Conservation (phyloP, 2,888 invertebrate genomes). For the Oscheius sp. region DNA sequence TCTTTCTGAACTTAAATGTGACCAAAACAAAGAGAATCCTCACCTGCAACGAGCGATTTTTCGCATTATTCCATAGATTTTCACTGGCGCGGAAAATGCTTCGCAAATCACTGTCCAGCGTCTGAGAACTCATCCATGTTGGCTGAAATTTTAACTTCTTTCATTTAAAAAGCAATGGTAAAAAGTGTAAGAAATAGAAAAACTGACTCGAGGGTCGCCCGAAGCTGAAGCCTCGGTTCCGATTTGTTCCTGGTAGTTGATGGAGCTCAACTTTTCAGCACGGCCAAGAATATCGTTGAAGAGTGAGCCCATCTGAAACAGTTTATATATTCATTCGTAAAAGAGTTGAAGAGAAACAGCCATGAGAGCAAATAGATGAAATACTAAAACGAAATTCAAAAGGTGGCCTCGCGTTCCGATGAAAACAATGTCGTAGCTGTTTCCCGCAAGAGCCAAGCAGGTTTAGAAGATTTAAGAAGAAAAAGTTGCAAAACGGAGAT, state of each 20-base stretch:
- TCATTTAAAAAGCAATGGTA: too few species aligned
- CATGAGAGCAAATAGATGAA: too few species aligned
- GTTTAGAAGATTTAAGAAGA: too few species aligned
- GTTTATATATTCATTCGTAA: too few species aligned
- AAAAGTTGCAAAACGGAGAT: too few species aligned
- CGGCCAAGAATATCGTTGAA: constrained; percentile 49
- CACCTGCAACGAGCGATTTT: constrained; percentile 28
- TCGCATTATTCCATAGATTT: constrained; percentile 54
- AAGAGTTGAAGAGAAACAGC: too few species aligned
- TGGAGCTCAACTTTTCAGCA: constrained; percentile 43
- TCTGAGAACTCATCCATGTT: constrained; percentile 16
- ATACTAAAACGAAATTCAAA: too few species aligned
- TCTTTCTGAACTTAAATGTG: constrained; percentile 15
- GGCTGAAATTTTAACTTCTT: background rate
- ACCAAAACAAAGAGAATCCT: background rate
- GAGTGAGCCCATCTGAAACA: constrained; percentile 26
- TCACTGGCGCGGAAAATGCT: constrained; percentile 64
- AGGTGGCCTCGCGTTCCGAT: too few species aligned
- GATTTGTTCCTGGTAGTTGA: constrained; percentile 36
- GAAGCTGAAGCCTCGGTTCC: background rate
- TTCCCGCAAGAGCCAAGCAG: too few species aligned
- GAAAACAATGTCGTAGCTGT: too few species aligned
- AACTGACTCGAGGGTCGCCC: constrained; percentile 1
- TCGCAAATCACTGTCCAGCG: constrained; percentile 43
- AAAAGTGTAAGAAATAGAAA: background rate